Base-by-base conservation (phyloP, 2,797 vertebrate species). In the Schizopygopsis pylzovi region DNA sequence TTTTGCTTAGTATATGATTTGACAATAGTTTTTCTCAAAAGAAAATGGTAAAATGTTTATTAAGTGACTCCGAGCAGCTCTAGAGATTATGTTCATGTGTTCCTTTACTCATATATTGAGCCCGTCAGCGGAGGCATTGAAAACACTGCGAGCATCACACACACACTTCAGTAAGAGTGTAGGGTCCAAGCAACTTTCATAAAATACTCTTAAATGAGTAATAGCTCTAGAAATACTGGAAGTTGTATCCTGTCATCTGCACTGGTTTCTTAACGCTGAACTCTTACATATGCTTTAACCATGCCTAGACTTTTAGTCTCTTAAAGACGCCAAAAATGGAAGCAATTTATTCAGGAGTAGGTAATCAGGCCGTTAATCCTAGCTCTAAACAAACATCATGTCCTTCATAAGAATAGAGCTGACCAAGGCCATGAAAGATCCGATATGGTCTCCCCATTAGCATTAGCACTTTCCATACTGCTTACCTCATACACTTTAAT, bases 381-480 rank as follows among this genome's bases (percentile, higher is more conserved):
- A 9, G 90, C 89, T 93, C 93, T 93, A 92, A 92, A 91, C 92
- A 94, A 93, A 93, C 92, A 91, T 93, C 89, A 92, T 81, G 93
- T 94, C 94, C 94, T 94, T 95, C 94, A 93, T 91, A 77, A 87
- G 81, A 87, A 87, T 39, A 71, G n/a, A 73, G 86, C 88, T 47
- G 87, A 90, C 84, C 88, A 91, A 86, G 84, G 79, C 86, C 86
- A 71, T 81, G 73, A 39, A 87, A 87, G 90, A 91, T 83, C 43
- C 47, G 28, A 82, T 73, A 56, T 20, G 1, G 61, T 33, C 41
- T 85, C 28, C 41, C 68, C 22, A 79, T 82, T 45, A 80, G 65
- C 68, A 84, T 81, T 71, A 84, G 79, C 67, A 73, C 83, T 85
- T 72, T 82, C 54, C 65, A 54, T 82, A 70, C 85, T 82, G 78